Evolutionary conservation across 1,140 invertebrate species (phyloP).

Genomic region (Drosophila lacertosa): DNA sequence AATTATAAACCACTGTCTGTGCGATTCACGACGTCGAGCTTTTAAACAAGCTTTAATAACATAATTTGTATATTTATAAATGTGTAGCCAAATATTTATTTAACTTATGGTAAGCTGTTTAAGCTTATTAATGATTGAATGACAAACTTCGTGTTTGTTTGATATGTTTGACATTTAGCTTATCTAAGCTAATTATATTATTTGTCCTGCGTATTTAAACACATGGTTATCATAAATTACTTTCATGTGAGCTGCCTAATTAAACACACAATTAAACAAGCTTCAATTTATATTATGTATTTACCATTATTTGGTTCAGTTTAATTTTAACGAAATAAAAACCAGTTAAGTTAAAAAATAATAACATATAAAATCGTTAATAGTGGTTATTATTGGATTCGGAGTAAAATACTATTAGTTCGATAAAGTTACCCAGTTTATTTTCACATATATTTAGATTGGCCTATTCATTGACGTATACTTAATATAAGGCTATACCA

Average conservation of each 20-base stretch:
- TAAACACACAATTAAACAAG: neutral
- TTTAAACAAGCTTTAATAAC: neutral
- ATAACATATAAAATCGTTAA: no score
- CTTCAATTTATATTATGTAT: neutral
- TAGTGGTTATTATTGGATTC: neutral
- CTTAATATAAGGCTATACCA: neutral
- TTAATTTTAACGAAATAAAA: no score
- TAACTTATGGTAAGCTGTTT: neutral
- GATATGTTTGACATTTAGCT: slow-evolving; percentile 1
- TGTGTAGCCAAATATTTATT: neutral
- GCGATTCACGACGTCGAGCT: neutral
- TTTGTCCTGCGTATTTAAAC: neutral
- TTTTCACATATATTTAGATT: neutral
- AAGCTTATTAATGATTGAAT: neutral
- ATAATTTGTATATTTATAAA: neutral
- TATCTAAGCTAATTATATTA: neutral
- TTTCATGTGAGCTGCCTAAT: neutral
- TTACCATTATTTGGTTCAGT: no score
- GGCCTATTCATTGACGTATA: neutral
- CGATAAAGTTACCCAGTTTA: slow-evolving; percentile 6
- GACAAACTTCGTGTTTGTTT: neutral
- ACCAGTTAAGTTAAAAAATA: no score
- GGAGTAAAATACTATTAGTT: neutral
- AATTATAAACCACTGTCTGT: no score
- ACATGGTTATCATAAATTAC: neutral